Percentiles rank a stretch among this genome's conserved stretches.
Conservation (phyloP, 2,797 vertebrate genomes). For the Peromyscus eremicus region DNA sequence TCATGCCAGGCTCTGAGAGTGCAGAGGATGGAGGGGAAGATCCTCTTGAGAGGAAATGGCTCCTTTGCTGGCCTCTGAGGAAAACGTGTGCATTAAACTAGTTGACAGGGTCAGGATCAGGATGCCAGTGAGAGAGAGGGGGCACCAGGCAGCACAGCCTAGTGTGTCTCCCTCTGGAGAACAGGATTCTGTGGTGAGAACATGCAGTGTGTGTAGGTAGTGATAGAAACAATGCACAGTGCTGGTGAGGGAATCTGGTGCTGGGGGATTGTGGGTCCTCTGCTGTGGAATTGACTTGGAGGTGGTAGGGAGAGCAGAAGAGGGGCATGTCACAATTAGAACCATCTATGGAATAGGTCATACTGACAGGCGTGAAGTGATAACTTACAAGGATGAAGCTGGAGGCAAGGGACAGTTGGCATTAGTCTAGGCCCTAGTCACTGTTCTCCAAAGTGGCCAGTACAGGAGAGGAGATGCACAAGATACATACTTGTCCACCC, state of each 20-base stretch:
- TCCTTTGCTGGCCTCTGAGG: not conserved
- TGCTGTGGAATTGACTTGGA: not conserved
- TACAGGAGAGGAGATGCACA: not conserved
- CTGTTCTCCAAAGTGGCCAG: not conserved
- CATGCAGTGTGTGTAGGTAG: not conserved
- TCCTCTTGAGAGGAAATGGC: not conserved
- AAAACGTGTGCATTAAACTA: not conserved
- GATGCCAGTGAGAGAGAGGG: not conserved
- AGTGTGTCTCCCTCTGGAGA: not conserved
- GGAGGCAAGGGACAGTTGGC: not conserved
- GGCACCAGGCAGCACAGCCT: not conserved
- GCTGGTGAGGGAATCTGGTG: not conserved
- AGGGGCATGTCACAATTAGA: not conserved
- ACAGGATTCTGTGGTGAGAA: not conserved
- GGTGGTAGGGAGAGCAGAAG: not conserved
- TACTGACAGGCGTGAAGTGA: not conserved
- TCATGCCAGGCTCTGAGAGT: accelerated
- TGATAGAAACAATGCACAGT: not conserved
- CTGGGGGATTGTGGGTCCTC: not conserved
- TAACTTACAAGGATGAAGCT: not conserved
- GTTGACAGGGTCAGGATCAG: not conserved
- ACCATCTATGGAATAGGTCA: not conserved
- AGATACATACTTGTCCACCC: not conserved
- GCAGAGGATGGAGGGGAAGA: not conserved
- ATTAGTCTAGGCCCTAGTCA: not conserved